Evolutionary conservation across 2,888 invertebrate genomes (phyloP).

Genomic region (Callosobruchus maculatus): DNA sequence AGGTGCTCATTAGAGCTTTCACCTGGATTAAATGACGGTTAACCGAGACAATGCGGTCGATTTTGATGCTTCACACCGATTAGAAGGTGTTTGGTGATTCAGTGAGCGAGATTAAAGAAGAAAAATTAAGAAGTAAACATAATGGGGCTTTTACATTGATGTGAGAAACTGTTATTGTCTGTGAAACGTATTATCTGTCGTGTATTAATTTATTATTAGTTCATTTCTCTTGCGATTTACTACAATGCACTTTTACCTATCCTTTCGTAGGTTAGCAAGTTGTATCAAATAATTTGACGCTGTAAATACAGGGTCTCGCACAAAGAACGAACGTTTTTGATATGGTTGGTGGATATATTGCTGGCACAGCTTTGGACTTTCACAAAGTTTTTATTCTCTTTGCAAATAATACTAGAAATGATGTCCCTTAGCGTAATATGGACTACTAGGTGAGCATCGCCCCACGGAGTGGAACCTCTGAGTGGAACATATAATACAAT

Average conservation of each 20-base stretch:
- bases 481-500: too few species aligned
- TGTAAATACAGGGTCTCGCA: too few species aligned
- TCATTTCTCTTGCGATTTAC: not conserved
- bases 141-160: not conserved
- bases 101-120: not conserved
- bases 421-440: too few species aligned
- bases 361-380: too few species aligned
- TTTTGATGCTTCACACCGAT: not conserved
- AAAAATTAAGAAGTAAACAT: not conserved
- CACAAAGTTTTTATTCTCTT: too few species aligned
- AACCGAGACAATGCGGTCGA: not conserved
- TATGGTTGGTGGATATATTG: too few species aligned
- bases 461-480: too few species aligned
- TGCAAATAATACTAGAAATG: too few species aligned
- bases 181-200: not conserved
- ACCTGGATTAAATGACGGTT: not conserved
- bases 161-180: not conserved
- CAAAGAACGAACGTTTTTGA: too few species aligned
- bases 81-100: not conserved
- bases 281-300: not conserved
- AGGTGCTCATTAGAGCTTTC: not conserved
- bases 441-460: too few species aligned
- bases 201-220: not conserved
- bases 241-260: not conserved
- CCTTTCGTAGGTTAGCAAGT: not conserved